Percentiles rank a stretch among this genome's conserved stretches.
Conservation (phyloP, 2,888 invertebrate species). For the Coremacera marginata region DNA sequence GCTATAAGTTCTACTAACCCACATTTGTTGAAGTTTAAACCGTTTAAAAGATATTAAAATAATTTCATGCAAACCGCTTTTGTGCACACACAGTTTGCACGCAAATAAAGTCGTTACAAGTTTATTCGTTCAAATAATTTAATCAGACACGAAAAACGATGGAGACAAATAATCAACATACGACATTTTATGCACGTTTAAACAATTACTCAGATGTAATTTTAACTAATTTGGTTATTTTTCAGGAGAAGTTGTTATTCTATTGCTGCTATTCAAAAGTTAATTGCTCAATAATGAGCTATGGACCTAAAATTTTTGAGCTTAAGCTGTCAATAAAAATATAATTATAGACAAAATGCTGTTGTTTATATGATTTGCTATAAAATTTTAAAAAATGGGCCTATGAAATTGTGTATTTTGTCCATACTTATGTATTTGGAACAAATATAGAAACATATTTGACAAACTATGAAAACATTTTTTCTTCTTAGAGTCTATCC, state of each 20-base stretch:
- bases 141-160: background rate
- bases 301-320: no score
- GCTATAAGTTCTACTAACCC: conserved; percentile 10
- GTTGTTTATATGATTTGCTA: no score
- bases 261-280: background rate
- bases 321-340: no score
- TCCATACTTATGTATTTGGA: background rate
- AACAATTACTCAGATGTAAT: background rate
- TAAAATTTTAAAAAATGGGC: no score
- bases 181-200: background rate
- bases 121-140: background rate
- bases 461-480: background rate
- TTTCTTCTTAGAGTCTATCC: background rate
- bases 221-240: conserved; percentile 6
- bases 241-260: background rate
- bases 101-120: background rate
- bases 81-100: conserved; percentile 4
- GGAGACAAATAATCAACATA: background rate
- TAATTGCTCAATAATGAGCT: background rate
- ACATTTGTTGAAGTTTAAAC: conserved; percentile 1
- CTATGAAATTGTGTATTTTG: background rate
- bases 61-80: conserved; percentile 14
- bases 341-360: no score
- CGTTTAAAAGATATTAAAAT: conserved; percentile 20
- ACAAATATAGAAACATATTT: background rate